Conservation (phyloP, 1,140 invertebrate species). For the Orchestia grillus region DNA sequence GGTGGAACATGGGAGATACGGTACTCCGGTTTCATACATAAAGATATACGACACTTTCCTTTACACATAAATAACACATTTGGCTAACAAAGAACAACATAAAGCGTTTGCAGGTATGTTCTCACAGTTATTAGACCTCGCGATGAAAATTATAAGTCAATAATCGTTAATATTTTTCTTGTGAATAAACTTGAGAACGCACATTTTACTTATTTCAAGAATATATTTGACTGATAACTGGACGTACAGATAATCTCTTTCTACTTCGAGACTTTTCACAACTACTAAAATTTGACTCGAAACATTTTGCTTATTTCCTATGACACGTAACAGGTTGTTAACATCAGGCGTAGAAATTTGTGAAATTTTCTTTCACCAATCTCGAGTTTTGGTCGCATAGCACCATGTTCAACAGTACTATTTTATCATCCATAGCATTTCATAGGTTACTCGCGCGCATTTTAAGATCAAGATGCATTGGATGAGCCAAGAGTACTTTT, state of each 20-base stretch:
- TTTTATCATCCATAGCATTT: too few species aligned
- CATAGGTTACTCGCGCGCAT: too few species aligned
- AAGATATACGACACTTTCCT: conserved; percentile 1
- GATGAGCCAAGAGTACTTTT: too few species aligned
- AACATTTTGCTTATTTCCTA: not conserved
- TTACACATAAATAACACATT: not conserved
- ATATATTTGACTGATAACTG: not conserved
- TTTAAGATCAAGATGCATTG: too few species aligned
- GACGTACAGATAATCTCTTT: not conserved
- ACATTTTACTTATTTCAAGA: not conserved
- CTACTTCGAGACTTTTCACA: not conserved
- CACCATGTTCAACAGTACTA: too few species aligned
- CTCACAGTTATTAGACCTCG: not conserved
- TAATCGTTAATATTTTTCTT: not conserved
- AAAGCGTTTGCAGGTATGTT: not conserved
- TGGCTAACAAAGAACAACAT: not conserved
- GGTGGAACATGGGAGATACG: not conserved
- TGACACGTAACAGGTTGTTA: not conserved
- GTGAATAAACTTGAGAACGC: not conserved
- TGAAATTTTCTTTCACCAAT: too few species aligned
- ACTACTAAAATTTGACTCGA: not conserved
- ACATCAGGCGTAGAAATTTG: not conserved
- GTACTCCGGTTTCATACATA: not conserved
- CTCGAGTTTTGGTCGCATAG: too few species aligned
- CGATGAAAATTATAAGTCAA: not conserved